Evolutionary conservation across 2,888 invertebrate species (phyloP), one percentile per base, ranked within the genome.

Genomic region (Tipula helvola): DNA sequence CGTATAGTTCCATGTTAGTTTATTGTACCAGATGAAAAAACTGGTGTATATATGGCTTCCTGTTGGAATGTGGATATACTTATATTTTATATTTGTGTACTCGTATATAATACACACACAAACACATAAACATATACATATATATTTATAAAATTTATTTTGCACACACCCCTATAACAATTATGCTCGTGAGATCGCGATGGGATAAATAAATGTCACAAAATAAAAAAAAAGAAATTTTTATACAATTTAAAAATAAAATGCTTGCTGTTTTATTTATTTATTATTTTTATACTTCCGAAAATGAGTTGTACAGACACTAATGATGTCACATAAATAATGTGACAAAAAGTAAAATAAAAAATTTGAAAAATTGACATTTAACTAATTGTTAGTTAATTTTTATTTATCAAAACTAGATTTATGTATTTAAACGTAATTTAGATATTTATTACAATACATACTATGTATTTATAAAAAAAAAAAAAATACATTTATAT

Each of bases 321-420:
- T 71, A 71, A 71, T 71, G 71, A 71, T 71, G 71, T 71, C 71
- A 71, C 71, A 71, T 71, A 71, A 71, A 71, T 71, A 71, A 71
- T 71, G 71, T 71, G 71, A 28, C 71, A 71, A 28, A 71, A 71
- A 71, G 10, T 71, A 7, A 16, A n/a, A 57, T 7, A 39, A 39
- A 39, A 57, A 57, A 57, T 16, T 57, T 57, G 52, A 71, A 71
- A 71, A 71, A 71, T 71, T 71, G 71, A 71, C 71, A 71, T 28
- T 10, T 10, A 18, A 71, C 71, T 71, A 71, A 71, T 71, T 71
- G 71, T 71, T 71, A 71, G 28, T 71, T 71, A 71, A 71, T 71
- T 28, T 71, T 71, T 71, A 28, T 71, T 71, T 28, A 71, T 71
- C 12, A 71, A 71, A n/a, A 16, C 7, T 52, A 52, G n/a, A 52